Percentiles rank a stretch among this genome's conserved stretches.
Evolutionary conservation across 2,797 vertebrate species (phyloP).

Genomic region (Kryptopterus vitreolus): DNA sequence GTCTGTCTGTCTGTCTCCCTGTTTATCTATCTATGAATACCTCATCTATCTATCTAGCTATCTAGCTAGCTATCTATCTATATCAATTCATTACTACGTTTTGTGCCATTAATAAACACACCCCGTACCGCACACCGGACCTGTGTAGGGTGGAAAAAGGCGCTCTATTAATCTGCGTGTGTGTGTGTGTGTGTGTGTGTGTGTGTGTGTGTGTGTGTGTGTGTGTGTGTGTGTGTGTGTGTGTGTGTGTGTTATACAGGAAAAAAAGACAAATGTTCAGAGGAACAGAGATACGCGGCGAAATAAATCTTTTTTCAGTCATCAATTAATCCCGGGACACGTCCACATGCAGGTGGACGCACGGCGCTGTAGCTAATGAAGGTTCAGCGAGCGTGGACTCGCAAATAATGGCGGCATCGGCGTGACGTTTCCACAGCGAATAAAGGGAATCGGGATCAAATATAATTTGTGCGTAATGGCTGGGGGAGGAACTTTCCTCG

Average conservation of each 20-base stretch:
- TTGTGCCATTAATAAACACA: too few species aligned
- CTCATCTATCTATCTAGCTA: too few species aligned
- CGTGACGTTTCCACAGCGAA: conserved; percentile 37
- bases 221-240: too few species aligned
- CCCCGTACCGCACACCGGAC: too few species aligned
- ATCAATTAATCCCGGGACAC: conserved; percentile 66
- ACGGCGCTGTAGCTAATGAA: conserved; percentile 43
- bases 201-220: too few species aligned
- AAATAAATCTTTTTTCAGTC: conserved; percentile 71
- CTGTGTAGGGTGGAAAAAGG: too few species aligned
- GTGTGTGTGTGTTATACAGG: conserved; percentile 77
- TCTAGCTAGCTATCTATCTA: too few species aligned
- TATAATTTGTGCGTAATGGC: conserved; percentile 35
- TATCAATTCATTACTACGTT: too few species aligned
- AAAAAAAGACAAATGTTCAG: conserved; percentile 58
- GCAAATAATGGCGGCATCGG: conserved; percentile 29
- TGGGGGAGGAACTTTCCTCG: conserved; percentile 27
- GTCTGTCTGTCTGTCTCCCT: too few species aligned
- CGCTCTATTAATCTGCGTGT: too few species aligned
- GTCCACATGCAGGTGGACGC: conserved; percentile 31
- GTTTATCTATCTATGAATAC: too few species aligned
- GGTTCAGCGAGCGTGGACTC: conserved; percentile 49
- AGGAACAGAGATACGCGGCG: conserved; percentile 66
- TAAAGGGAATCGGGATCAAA: conserved; percentile 36
- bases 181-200: too few species aligned